Evolutionary conservation across 2,888 invertebrate species (phyloP), one percentile per base, ranked within the genome.

Genomic region (Tenthredo amoena): DNA sequence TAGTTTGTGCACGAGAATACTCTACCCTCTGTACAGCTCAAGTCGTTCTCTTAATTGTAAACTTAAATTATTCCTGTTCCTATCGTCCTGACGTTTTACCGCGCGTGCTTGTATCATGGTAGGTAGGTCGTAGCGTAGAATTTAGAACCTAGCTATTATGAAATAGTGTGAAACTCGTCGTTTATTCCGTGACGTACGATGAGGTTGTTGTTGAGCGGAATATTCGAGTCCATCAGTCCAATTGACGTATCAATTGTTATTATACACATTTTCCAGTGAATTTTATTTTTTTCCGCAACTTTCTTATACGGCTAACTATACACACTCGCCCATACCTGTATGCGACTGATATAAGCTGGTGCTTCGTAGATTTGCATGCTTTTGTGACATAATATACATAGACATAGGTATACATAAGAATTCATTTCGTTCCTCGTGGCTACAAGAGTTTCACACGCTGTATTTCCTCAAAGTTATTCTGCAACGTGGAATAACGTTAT

Each of bases 331-430:
- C 26, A 34, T 34, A 34, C 10, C 31, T 68, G 1, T 34, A 68
- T 68, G 12, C 18, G 7, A 68, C 5, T 0, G 34, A 34, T 34
- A 15, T 31, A 18, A 34, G 18, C 68, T 9, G 47, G 21, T 55
- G 34, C 4, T 55, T 58, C n/a, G 40, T 81, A 62, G 62, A 40
- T 62, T 62, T 81, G 81, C 81, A 81, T 62, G 81, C 62, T 62
- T 55, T 81, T 62, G 81, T 81, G 81, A 62, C 62, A 81, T 81
- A 40, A 81, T 47, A 47, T 26, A 26, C 26, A 26, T 26, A 26
- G 26, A 26, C 1, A 26, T 26, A 26, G 26, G 26, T 26, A 26
- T 26, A 26, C 1, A 26, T 47, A 47, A 47, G 34, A 58, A 62
- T 81, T 62, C 37, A 40, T 62, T 62, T 62, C 37, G 62, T 81